A percentile compares a stretch with the other conserved stretches of the same genome.
Evolutionary conservation across 2,113 vertebrate species (phyloP).

Genomic region (Trachemys scripta): DNA sequence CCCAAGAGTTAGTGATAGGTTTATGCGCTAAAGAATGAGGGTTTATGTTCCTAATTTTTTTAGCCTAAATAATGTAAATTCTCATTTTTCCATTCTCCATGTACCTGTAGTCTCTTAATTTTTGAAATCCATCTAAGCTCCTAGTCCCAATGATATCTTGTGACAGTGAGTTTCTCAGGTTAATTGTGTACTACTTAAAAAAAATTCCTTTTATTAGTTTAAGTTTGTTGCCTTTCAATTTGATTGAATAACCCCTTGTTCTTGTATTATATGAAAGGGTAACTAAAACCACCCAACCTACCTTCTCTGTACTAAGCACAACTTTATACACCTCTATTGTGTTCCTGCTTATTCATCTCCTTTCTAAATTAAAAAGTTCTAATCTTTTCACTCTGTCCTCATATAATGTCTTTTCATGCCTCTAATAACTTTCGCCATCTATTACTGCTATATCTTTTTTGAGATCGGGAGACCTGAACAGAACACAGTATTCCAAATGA

Average conservation of each 20-base stretch:
- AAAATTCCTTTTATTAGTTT: not conserved
- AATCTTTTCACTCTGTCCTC: not conserved
- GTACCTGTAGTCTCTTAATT: not conserved
- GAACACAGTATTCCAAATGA: not conserved
- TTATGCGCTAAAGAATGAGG: not conserved
- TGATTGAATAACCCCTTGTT: not conserved
- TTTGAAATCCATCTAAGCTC: not conserved
- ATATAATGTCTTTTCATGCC: not conserved
- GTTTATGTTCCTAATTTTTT: not conserved
- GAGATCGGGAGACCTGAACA: not conserved
- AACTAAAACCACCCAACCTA: not conserved
- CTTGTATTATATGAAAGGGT: not conserved
- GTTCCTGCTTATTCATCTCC: not conserved
- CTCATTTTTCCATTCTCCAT: not conserved
- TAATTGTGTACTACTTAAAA: not conserved
- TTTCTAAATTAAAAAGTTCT: not conserved
- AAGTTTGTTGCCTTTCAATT: not conserved
- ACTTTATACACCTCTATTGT: not conserved
- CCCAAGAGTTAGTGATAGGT: not conserved
- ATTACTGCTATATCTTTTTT: constrained; percentile 1
- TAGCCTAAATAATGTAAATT: not conserved
- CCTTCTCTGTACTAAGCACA: not conserved
- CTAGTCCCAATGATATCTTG: not conserved
- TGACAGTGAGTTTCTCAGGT: not conserved
- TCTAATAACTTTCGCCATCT: constrained; percentile 1